phyloP scores from a whole-genome alignment of 2,888 invertebrate species.

The Macroteleia sp. region DNA sequence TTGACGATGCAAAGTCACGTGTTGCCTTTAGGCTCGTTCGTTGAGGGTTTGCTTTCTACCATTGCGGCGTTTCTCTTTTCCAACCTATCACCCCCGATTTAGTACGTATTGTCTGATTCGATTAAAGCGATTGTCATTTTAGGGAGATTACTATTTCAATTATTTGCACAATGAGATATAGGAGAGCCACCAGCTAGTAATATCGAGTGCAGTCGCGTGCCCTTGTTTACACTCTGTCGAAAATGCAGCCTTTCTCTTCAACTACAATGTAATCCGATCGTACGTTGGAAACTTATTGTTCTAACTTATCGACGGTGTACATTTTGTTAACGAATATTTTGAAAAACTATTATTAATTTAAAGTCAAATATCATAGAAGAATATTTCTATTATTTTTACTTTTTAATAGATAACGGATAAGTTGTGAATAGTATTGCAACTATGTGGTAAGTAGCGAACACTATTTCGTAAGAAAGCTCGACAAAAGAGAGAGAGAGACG shows the following conservation, averaged over 20 bases:
- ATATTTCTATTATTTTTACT: too few relatives aligned
- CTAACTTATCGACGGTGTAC: constrained; percentile 72
- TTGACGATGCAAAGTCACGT: constrained; percentile 79
- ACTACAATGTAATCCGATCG: constrained; percentile 72
- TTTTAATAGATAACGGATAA: too few relatives aligned
- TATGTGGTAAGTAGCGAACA: too few relatives aligned
- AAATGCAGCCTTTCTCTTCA: constrained; percentile 46
- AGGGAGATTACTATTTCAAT: constrained; percentile 82
- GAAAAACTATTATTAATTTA: too few relatives aligned
- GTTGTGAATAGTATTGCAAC: too few relatives aligned
- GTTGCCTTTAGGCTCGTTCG: constrained; percentile 71
- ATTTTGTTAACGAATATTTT: background rate
- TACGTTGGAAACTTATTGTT: constrained; percentile 72
- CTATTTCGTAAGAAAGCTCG: too few relatives aligned
- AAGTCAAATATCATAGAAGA: too few relatives aligned
- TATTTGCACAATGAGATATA: constrained; percentile 80
- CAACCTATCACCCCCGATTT: constrained; percentile 73
- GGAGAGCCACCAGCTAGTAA: constrained; percentile 67
- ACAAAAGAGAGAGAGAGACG: too few relatives aligned
- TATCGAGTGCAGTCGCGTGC: constrained; percentile 81
- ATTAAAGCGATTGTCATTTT: constrained; percentile 76
- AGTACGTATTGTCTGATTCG: constrained; percentile 73
- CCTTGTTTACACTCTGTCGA: constrained; percentile 74
- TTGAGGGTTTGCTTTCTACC: constrained; percentile 72
- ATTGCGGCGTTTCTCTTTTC: constrained; percentile 73